Evolutionary conservation across 2,113 vertebrate species (phyloP), one percentile per base, ranked within the genome.

Genomic region (Podiceps cristatus): DNA sequence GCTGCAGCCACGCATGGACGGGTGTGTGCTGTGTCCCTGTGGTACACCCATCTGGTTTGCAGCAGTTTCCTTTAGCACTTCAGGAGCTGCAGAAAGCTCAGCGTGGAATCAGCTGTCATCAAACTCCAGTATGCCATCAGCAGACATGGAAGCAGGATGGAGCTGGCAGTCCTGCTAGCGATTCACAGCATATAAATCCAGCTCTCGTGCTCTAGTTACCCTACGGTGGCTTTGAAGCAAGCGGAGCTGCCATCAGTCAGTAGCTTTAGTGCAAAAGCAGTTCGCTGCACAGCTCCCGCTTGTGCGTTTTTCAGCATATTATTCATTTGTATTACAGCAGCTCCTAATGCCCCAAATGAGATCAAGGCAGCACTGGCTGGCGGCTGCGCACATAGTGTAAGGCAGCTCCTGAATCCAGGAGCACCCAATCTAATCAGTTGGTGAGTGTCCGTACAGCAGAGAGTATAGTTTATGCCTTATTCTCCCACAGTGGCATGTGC

Each of bases 1-100:
- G 28, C 40, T 18, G 40, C 50, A 31, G 28, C 69, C 49, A 0
- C 0, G 0, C 7, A 4, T 2, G 44, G 40, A 2, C 27, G 11
- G 8, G 23, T 7, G 72, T 10, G 2, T 11, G 33, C 78, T 31
- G 55, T 3, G 23, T 44, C 52, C 62, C 75, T 19, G 13, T 42
- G 37, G 71, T 27, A 1, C 2, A 0, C 62, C 50, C 8, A 0
- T 18, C 60, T 31, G 44, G 3, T 40, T 15, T 18, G 35, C 63
- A 35, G 88, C 82, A 25, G 33, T 19, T 82, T 42, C 31, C 81
- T 90, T 5, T 7, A 56, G 69, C n/a, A 0, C 63, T 75, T 42
- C 9, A 25, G 64, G 52, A 76, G 74, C 62, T n/a, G 50, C 40
- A 22, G n/a, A 55, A 77, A 67, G 25, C 82, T 82, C 24, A 1